Base-by-base conservation (phyloP, 2,888 invertebrate genomes). In the Exephanes ischioxanthus region DNA sequence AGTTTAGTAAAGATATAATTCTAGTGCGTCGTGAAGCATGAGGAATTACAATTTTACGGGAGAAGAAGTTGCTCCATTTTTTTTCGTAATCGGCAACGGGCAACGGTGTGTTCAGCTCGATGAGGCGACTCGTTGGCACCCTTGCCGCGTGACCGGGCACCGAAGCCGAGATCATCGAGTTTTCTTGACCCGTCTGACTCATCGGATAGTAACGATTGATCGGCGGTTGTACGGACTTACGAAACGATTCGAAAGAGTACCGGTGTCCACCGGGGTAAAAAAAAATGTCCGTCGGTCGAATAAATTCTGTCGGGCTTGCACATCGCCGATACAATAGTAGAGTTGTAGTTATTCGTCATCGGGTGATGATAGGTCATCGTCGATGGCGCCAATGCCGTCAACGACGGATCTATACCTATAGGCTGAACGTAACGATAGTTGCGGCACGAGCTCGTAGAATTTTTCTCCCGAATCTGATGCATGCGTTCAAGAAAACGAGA, bases 51-150 rank as follows among this genome's bases (percentile, higher is more conserved):
- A 58, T 3, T 26, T 11, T 26, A 22, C 9, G 22, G 26, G 9
- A 26, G 4, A 58, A 11, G 14, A 30, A 30, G n/a, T 75, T 14
- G 16, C 53, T 67, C 0, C 48, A n/a, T 33, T 41, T 66, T 4
- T n/a, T 19, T 9, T 93, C 92, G 41, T 90, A 90, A 87, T 87
- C 89, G 1, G 88, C 85, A 2, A 90, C 88, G 0, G 92, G 90
- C 0, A 94, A 93, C 0, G 95, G 93, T 66, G 94, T 87, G 70
- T 97, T 97, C 22, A 97, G 89, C 91, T 97, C 97, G 86, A 97
- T 97, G 11, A 97, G 92, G 90, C 96, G 96, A 0, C 94, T 97
- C 0, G 96, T 97, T 0, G 97, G 97, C 7, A 97, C 96, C 16
- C 90, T 84, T 7, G 90, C 75, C 16, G 88, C 85, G 41, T 90